Base-by-base conservation (phyloP, 2,888 invertebrate species). In the Corythucha ciliata region DNA sequence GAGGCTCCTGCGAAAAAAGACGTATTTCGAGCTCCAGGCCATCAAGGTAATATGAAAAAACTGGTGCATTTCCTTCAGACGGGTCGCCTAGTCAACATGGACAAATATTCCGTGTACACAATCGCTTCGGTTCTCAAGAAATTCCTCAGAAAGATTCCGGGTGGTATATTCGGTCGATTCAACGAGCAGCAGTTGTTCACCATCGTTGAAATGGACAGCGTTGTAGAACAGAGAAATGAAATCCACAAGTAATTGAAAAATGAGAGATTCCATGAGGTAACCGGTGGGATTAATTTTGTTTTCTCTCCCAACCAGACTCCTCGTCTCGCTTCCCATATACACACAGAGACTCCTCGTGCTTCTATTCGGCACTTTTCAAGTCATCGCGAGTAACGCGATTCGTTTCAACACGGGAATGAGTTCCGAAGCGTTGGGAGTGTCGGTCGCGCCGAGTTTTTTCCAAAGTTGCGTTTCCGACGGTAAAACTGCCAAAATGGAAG, bases 71-170 rank as follows among this genome's bases (percentile, higher is more conserved):
- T 91, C 68, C 75, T 91, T 59, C 89, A 90, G 70, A 83, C 86
- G 54, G 91, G 91, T 33, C 77, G 90, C 47, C 73, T 91, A 60
- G 88, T 91, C 53, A 91, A 91, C 70, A 88, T 91, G 65, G 90
- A 90, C 68, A 91, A 92, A 69, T 93, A 90, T 70, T 91, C 90
- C 57, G 92, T 96, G 57, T 94, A 96, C 71, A 97, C 97, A 22
- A 92, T 97, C 65, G 96, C 97, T 53, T 94, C 94, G 70, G 96
- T 97, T 55, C 76, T 97, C 57, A 97, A 97, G 75, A 96, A 94
- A 72, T 97, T 97, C 72, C 77, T 97, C 51, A 78, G 96, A 58
- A 94, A 94, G 76, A 82, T 97, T 63, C 96, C 96, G 14, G 92
- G 90, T 52, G 97, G 97, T 27, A 86, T 97, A 55, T 96, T 97